Base-by-base conservation (phyloP, 1,140 invertebrate species). In the Drosophila pallidifrons region DNA sequence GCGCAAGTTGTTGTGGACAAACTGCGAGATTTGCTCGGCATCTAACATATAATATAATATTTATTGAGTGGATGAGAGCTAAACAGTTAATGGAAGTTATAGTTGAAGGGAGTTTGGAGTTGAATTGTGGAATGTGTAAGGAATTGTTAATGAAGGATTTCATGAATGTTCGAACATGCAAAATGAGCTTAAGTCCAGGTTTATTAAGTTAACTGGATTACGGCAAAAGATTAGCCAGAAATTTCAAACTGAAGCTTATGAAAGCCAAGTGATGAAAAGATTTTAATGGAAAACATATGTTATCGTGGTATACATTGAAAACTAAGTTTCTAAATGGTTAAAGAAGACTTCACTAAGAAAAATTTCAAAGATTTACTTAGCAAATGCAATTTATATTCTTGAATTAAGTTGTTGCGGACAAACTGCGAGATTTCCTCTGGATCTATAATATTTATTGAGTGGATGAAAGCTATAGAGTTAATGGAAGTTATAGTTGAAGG, bases 21-120 rank as follows among this genome's bases (percentile, higher is more conserved):
- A 5, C 47, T 25, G 16, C 16, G 52, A 13, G 15, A 52, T 51
- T 63, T 51, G 20, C n/a, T 5, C 16, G 1, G 16, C 20, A 25
- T 25, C 20, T 25, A 20, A 20, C 20, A 15, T 15, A 52, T 41
- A 16, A 16, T 63, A 15, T 8, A 20, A 63, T 43, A 52, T 63
- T 52, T 5, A 63, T 52, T 20, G 28, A 15, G 7, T 5, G 3
- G 7, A 38, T 38, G 1, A 1, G 0, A 52, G n/a, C 30, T 55
- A 55, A 55, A 55, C 8, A 38, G 32, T 25, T 25, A 25, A 25
- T 25, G 20, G 20, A 25, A 25, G 20, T 25, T 25, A 25, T 25
- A 25, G 3, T 4, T 55, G 32, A 38, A 55, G 11, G 3, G 6
- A 41, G 41, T 41, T 20, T 2, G 11, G 35, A 25, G 16, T 13